phyloP scores from a whole-genome alignment of 2,113 vertebrate genomes.

The Rhabdomys dilectus region DNA sequence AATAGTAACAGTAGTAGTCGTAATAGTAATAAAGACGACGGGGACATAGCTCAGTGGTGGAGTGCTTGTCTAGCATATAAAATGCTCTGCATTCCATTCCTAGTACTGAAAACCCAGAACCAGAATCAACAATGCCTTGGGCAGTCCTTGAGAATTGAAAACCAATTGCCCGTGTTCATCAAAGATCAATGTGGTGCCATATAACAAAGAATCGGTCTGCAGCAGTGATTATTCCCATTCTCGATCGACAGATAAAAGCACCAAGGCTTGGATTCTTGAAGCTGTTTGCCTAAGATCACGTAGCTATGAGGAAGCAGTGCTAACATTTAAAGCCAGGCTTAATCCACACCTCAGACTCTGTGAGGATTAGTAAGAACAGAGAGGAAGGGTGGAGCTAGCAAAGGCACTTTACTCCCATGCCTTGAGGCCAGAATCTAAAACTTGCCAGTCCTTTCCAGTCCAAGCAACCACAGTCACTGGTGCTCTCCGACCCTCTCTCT shows the following conservation, averaged over 20 bases:
- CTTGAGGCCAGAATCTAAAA: not conserved
- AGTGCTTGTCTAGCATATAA: not conserved
- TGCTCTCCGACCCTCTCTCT: not conserved
- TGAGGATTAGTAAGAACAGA: not conserved
- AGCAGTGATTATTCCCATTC: not conserved
- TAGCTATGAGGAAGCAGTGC: not conserved
- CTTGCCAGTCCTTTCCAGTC: conserved; percentile 2
- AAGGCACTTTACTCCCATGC: not conserved
- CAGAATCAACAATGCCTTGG: not conserved
- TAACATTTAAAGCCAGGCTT: conserved; percentile 1
- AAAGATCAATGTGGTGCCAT: not conserved
- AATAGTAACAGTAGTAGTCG: not conserved
- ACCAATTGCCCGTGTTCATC: not conserved
- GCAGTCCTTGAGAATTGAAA: not conserved
- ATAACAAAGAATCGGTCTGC: not conserved
- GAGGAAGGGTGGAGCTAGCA: not conserved
- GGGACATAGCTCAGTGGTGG: not conserved
- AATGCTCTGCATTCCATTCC: not conserved
- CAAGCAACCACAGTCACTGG: not conserved
- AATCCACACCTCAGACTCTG: not conserved
- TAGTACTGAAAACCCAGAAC: not conserved
- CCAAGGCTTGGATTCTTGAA: not conserved
- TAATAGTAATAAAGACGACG: not conserved
- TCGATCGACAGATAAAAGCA: not conserved
- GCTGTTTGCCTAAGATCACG: not conserved